phyloP scores from a whole-genome alignment of 2,113 vertebrate species.

The Halcyon senegalensis region DNA sequence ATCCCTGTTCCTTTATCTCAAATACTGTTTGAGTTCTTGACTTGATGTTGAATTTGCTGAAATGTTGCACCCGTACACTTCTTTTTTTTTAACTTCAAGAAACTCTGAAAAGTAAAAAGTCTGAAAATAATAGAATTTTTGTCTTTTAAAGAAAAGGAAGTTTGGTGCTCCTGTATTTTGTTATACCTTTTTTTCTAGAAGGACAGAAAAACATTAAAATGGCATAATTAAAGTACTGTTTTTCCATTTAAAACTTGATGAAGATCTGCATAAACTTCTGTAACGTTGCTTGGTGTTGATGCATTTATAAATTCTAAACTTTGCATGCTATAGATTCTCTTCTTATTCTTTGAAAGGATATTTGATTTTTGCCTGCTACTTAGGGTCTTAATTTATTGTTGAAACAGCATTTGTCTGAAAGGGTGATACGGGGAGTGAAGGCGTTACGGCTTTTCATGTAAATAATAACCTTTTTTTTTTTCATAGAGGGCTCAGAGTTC shows the following conservation, averaged over 20 bases:
- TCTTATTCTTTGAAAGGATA: neutral
- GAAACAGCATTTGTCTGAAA: neutral
- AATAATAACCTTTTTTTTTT: neutral
- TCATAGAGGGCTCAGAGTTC: no score
- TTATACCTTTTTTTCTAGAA: neutral
- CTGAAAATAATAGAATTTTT: neutral
- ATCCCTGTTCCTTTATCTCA: neutral
- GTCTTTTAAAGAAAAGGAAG: neutral
- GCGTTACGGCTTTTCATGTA: neutral
- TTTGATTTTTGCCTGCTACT: neutral
- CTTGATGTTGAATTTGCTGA: neutral
- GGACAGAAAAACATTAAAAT: neutral
- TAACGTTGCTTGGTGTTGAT: neutral
- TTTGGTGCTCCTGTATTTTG: neutral
- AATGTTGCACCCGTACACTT: rapidly evolving
- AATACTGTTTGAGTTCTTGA: neutral
- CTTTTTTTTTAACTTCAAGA: neutral
- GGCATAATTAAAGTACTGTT: neutral
- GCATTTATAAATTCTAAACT: neutral
- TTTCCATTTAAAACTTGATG: neutral
- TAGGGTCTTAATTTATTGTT: neutral
- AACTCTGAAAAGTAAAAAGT: neutral
- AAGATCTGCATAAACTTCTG: neutral
- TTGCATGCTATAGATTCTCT: rapidly evolving
- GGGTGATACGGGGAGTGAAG: neutral